Percentiles rank a stretch among this genome's conserved stretches.
Conservation (phyloP, 2,113 vertebrate species). For the Eira barbara region DNA sequence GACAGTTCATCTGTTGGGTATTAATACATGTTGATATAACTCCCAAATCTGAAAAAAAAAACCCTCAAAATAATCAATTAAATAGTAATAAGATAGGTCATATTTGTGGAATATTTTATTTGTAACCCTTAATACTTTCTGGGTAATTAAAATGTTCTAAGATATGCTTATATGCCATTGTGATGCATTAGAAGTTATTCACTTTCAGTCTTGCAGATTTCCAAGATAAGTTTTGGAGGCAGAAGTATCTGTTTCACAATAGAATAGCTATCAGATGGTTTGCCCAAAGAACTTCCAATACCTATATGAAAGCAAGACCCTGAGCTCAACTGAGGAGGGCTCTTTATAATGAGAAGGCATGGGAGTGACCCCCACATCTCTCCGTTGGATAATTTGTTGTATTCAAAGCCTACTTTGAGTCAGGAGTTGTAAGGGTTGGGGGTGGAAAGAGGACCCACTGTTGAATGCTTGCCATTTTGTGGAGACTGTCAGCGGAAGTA, state of each 20-base stretch:
- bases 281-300: not conserved
- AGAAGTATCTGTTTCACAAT: slow-evolving; percentile 8
- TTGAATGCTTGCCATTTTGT: not conserved
- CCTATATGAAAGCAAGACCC: not conserved
- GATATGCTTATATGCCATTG: not conserved
- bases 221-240: slow-evolving; percentile 8
- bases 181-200: not conserved
- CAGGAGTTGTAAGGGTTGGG: not conserved
- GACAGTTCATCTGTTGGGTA: not conserved
- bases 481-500: not conserved
- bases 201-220: slow-evolving; percentile 39
- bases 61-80: not conserved
- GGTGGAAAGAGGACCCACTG: not conserved
- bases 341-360: not conserved
- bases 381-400: not conserved
- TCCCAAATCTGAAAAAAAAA: not conserved
- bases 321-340: not conserved
- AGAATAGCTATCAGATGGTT: not conserved
- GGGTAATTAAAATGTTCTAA: slow-evolving; percentile 35
- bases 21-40: slow-evolving; percentile 7
- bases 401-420: not conserved
- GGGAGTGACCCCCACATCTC: not conserved
- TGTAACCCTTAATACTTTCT: not conserved
- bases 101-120: slow-evolving; percentile 5
- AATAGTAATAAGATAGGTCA: not conserved